A percentile compares a stretch with the other conserved stretches of the same genome.
phyloP scores from a whole-genome alignment of 2,888 invertebrate species.

The Bimastos eiseni region DNA sequence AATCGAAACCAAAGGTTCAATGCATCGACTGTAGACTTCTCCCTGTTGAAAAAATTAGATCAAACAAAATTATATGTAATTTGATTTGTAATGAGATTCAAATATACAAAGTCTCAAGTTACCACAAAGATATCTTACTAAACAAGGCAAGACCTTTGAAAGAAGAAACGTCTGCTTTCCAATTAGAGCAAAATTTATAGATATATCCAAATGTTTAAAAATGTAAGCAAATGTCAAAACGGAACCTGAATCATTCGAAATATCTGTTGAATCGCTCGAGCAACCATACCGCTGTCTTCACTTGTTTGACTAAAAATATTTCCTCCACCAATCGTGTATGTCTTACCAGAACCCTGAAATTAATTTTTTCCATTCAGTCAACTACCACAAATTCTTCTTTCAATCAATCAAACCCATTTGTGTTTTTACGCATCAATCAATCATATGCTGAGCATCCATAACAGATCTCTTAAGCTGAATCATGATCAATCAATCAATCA shows the following conservation, averaged over 20 bases:
- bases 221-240: not conserved
- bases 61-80: conserved; percentile 23
- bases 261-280: conserved; percentile 81
- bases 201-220: not conserved
- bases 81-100: not conserved
- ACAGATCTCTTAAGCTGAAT: no score
- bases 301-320: conserved; percentile 56
- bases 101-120: not conserved
- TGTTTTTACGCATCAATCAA: not conserved
- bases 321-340: conserved; percentile 81
- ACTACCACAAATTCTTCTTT: not conserved
- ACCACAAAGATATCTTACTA: not conserved
- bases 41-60: conserved; percentile 47
- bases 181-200: not conserved
- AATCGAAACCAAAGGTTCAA: conserved; percentile 56
- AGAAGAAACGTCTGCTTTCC: not conserved
- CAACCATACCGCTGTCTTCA: conserved; percentile 77
- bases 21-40: conserved; percentile 58
- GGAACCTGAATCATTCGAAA: conserved; percentile 63
- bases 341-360: conserved; percentile 82
- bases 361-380: not conserved
- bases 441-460: no score
- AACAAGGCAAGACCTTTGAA: not conserved
- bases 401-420: not conserved
- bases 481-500: no score